Evolutionary conservation across 1,140 invertebrate genomes (phyloP), one percentile per base, ranked within the genome.

Genomic region (Aphis craccivora): DNA sequence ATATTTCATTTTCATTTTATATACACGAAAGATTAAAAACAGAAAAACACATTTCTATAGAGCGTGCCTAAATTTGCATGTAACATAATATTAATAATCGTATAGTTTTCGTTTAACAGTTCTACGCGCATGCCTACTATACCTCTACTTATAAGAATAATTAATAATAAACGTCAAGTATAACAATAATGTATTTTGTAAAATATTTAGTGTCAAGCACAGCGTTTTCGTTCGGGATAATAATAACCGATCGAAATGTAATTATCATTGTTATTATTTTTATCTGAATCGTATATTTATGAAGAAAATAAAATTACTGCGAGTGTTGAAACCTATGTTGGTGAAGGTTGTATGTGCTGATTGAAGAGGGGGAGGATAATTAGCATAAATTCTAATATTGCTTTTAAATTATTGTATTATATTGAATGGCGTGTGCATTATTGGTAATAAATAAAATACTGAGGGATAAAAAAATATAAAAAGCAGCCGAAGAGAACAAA

Each of bases 1-100:
- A 92, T 45, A 40, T 76, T 30, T 20, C 1, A n/a, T 45, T 76
- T 30, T 20, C 1, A 91, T 91, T 81, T 91, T 91, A 91, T 91
- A 48, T 91, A 91, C 90, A 91, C 45, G 76, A 83, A 92, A 83
- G 67, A 51, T 83, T n/a, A 18, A 84, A 81, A 92, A 92, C 51
- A 92, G 48, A 83, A 92, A 92, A 92, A 91, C 18, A n/a, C 53
- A 35, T 76, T 91, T 91, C 90, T 81, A 91, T 43, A 23, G 48
- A 88, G 40, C 86, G 23, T 43, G 37, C 89, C 55, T 67, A 90
- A 30, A 45, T 40, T 86, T 45, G 84, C 84, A 37, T 40, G 2
- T 30, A 45, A 45, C 25, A n/a, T 76, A n/a, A n/a, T 76, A 76
- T 76, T 76, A 76, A 76, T 76, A 76, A 76, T 76, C n/a, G 14